Conservation (phyloP, 2,113 vertebrate species). For the Apaloderma vittatum region DNA sequence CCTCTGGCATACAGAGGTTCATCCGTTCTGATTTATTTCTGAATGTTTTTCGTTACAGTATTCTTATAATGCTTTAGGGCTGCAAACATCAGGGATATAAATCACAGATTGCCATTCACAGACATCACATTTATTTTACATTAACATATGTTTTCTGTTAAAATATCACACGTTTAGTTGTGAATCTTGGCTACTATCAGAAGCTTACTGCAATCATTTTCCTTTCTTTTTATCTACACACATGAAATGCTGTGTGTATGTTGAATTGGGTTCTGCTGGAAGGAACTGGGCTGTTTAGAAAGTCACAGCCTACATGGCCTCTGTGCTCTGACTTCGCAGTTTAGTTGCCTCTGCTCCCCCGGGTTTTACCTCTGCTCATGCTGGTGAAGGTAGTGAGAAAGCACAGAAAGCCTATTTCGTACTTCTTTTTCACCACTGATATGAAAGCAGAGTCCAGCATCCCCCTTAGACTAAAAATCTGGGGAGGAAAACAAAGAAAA, state of each 20-base stretch:
- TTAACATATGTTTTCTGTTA: background rate
- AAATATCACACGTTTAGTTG: background rate
- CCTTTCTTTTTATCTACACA: background rate
- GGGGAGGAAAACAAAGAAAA: too few relatives aligned
- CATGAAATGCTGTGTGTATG: background rate
- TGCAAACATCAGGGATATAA: constrained; percentile 73
- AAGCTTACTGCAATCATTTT: background rate
- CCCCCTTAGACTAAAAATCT: constrained; percentile 36
- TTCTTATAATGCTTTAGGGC: constrained; percentile 74
- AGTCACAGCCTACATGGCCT: background rate
- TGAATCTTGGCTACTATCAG: background rate
- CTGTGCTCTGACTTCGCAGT: background rate
- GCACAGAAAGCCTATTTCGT: constrained; percentile 71
- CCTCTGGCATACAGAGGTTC: constrained; percentile 68
- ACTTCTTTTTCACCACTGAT: constrained; percentile 58
- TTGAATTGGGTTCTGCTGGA: background rate
- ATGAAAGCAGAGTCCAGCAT: constrained; percentile 46
- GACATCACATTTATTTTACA: background rate
- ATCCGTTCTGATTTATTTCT: constrained; percentile 47
- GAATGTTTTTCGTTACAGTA: constrained; percentile 47
- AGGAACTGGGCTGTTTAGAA: background rate
- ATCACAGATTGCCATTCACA: background rate
- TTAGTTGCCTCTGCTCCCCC: background rate
- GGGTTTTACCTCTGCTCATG: constrained; percentile 71
- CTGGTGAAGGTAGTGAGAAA: constrained; percentile 76